These are phyloP conservation scores for Alethe castanea DNA, from an alignment of 2,113 vertebrate genomes.

Conservation along the genomic window DNA sequence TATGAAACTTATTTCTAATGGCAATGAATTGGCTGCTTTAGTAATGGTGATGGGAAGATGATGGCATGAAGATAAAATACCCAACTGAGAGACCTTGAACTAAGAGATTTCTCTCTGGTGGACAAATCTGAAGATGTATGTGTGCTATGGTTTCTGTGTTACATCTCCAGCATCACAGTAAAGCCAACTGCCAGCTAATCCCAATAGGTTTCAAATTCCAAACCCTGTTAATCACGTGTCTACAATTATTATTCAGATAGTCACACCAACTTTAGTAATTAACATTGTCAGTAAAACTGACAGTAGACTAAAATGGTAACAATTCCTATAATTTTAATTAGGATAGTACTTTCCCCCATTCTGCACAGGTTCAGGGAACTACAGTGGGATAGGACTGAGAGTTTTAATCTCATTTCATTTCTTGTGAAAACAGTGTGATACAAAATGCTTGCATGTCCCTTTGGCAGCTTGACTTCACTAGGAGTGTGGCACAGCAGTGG, in stretches of 20 bases:
- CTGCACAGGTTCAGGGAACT: not conserved
- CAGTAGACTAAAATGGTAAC: not conserved
- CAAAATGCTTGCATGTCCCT: not conserved
- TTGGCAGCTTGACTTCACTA: not conserved
- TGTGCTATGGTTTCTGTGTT: not conserved
- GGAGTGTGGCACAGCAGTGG: not conserved
- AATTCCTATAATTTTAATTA: not conserved
- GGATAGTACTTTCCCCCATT: not conserved
- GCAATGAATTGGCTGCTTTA: not conserved
- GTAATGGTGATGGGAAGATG: not conserved
- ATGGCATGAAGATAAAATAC: not conserved
- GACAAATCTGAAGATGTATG: not conserved
- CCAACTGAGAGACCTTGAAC: not conserved
- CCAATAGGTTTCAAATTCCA: not conserved
- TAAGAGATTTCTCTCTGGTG: not conserved
- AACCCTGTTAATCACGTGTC: not conserved
- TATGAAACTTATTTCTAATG: not conserved
- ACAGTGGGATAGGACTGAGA: not conserved
- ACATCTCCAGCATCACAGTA: not conserved
- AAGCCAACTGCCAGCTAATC: not conserved
- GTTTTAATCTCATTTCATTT: not conserved
- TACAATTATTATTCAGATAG: not conserved
- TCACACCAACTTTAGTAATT: not conserved
- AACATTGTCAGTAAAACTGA: not conserved
- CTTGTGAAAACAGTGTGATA: not conserved